A percentile compares a stretch with the other conserved stretches of the same genome.
phyloP scores from a whole-genome alignment of 2,113 vertebrate genomes.

The Lates calcarifer region DNA sequence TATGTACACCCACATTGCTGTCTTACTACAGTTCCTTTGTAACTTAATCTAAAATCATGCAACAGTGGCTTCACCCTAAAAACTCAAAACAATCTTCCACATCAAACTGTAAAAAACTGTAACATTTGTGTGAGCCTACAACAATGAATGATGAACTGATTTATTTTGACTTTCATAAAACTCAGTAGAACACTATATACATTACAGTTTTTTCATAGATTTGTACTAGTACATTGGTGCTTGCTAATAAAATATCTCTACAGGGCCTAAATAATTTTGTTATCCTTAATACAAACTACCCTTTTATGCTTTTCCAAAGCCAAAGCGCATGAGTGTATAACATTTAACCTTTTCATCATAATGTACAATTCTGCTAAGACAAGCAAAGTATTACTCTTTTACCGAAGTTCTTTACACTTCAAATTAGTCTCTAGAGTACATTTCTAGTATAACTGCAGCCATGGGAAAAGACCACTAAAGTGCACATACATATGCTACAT shows the following conservation, averaged over 20 bases:
- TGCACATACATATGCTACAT: conserved; percentile 5
- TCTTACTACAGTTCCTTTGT: neutral
- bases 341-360: conserved; percentile 7
- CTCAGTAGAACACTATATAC: neutral
- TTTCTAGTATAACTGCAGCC: neutral
- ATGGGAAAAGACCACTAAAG: neutral
- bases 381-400: neutral
- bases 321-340: neutral
- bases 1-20: neutral
- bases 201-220: neutral
- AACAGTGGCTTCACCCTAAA: neutral
- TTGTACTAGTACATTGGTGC: neutral
- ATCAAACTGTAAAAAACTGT: neutral
- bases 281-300: neutral
- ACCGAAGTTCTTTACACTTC: neutral
- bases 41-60: neutral
- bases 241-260: neutral
- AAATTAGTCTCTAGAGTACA: neutral
- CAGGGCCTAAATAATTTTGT: neutral
- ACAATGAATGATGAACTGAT: neutral
- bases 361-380: neutral
- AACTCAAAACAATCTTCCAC: conserved; percentile 3
- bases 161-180: neutral
- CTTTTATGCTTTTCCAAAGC: conserved; percentile 12
- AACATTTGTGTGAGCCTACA: neutral